Evolutionary conservation across 2,888 invertebrate genomes (phyloP).

Genomic region (Drosophila monieri): DNA sequence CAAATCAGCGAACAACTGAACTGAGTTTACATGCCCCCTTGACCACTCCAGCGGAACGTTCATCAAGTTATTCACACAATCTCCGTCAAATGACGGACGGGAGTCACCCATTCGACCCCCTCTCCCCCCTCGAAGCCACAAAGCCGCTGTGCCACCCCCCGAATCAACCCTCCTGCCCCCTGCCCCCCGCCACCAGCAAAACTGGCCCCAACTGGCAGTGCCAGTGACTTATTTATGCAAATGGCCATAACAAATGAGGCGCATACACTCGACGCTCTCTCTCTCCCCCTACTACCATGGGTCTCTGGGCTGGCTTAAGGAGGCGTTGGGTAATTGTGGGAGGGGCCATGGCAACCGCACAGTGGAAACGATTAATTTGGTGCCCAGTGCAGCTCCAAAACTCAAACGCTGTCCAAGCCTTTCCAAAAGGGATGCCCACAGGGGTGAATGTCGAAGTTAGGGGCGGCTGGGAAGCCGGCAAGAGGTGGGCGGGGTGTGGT

Average conservation of each 20-base stretch:
- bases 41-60: slow-evolving; percentile 46
- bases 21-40: background rate
- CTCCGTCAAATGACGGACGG: slow-evolving; percentile 44
- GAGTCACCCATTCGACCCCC: slow-evolving; percentile 2
- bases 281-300: background rate
- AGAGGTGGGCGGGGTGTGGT: background rate
- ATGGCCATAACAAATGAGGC: slow-evolving; percentile 78
- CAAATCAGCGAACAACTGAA: slow-evolving; percentile 28
- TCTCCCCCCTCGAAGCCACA: background rate
- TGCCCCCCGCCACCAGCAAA: slow-evolving; percentile 9
- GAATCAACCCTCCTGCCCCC: too few relatives aligned
- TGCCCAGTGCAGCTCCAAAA: slow-evolving; percentile 39
- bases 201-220: slow-evolving; percentile 57
- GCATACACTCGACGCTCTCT: slow-evolving; percentile 49
- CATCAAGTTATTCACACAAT: slow-evolving; percentile 77
- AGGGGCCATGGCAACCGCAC: slow-evolving; percentile 55
- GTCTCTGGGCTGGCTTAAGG: background rate
- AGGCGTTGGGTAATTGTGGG: slow-evolving; percentile 6
- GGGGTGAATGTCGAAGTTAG: slow-evolving; percentile 2
- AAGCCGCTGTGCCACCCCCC: background rate
- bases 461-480: too few relatives aligned
- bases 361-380: slow-evolving; percentile 76
- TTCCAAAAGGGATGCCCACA: slow-evolving; percentile 37
- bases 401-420: slow-evolving; percentile 31
- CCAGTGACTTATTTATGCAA: slow-evolving; percentile 79